Conservation (phyloP, 2,888 invertebrate species). For the Sisyra terminalis region DNA sequence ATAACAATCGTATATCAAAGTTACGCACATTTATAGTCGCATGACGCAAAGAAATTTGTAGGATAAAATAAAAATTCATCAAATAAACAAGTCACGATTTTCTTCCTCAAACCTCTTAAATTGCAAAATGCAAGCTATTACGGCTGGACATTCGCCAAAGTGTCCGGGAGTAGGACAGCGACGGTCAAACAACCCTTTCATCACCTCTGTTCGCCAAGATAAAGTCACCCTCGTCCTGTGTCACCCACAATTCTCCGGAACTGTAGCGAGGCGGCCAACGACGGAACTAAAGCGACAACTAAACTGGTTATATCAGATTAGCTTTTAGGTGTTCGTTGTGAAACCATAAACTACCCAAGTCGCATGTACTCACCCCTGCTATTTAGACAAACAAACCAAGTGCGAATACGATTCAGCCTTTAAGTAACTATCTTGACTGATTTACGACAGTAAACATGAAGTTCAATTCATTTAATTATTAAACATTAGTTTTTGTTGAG, state of each 20-base stretch:
- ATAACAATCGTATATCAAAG: no score
- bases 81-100: no score
- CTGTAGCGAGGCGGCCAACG: constrained; percentile 1
- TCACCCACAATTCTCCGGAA: not conserved
- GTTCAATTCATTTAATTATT: no score
- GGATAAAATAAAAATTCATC: no score
- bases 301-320: constrained; percentile 5
- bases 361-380: not conserved
- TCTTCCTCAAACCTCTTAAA: not conserved
- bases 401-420: no score
- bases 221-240: not conserved
- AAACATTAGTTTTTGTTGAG: no score
- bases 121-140: not conserved
- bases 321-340: constrained; percentile 1
- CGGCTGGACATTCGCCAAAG: constrained; percentile 2
- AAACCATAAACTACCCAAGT: constrained; percentile 2
- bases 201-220: not conserved
- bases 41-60: no score
- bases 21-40: no score
- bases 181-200: constrained; percentile 4
- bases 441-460: no score
- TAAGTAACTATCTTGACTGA: no score
- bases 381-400: no score
- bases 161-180: constrained; percentile 1
- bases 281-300: not conserved